A percentile compares a stretch with the other conserved stretches of the same genome.
Evolutionary conservation across 2,113 vertebrate species (phyloP).

Genomic region (Serinus canaria): DNA sequence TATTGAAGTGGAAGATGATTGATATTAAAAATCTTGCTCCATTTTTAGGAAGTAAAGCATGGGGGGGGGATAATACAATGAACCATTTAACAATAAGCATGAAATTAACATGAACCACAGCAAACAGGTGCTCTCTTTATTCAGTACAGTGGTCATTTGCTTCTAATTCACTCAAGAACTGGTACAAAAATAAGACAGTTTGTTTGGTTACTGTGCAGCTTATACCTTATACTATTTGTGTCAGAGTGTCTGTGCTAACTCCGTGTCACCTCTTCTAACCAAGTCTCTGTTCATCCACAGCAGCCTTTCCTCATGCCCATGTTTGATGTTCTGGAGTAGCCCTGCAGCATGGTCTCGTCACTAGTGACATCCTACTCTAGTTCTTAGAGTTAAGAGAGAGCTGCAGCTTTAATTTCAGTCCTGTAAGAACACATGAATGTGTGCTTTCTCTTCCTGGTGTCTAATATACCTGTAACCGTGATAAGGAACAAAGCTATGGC

Average conservation of each 20-base stretch:
- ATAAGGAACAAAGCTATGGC: neutral
- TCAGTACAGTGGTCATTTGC: neutral
- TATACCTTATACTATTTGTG: neutral
- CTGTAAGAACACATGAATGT: neutral
- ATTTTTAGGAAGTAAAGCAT: neutral
- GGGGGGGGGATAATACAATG: neutral
- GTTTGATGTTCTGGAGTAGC: accelerated
- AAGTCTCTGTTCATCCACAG: neutral
- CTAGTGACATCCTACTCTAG: neutral
- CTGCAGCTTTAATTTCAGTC: neutral
- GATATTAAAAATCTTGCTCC: neutral
- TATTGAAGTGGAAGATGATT: neutral
- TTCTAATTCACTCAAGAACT: neutral
- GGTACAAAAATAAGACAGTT: neutral
- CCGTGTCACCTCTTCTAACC: neutral
- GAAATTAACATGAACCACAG: neutral
- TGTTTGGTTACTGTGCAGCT: neutral
- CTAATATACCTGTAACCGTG: neutral
- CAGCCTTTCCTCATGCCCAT: neutral
- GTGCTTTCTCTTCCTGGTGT: neutral
- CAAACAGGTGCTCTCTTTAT: neutral
- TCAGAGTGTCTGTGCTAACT: neutral
- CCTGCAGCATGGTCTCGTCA: neutral
- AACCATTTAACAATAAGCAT: neutral
- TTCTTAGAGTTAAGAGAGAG: neutral